Evolutionary conservation across 2,888 invertebrate genomes (phyloP).

Genomic region (Patella ulyssiponensis): DNA sequence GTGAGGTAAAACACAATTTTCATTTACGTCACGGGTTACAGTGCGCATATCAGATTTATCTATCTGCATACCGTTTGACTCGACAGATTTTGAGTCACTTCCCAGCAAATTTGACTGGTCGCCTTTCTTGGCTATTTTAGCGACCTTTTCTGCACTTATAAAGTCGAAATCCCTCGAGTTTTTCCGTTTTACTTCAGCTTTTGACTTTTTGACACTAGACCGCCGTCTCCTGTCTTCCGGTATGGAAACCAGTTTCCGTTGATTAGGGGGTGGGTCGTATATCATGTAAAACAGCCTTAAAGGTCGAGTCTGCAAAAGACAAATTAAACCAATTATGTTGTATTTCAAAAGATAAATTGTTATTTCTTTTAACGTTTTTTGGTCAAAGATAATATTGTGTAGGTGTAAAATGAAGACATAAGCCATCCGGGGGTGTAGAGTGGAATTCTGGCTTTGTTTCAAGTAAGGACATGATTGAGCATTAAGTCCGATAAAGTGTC

Average conservation of each 20-base stretch:
- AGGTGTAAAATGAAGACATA: too few species aligned
- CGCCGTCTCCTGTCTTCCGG: slow-evolving; percentile 27
- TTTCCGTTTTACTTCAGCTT: slow-evolving; percentile 23
- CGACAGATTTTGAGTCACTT: not conserved
- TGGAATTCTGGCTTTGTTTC: too few species aligned
- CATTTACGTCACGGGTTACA: slow-evolving; percentile 22
- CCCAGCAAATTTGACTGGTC: not conserved
- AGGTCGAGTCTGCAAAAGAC: slow-evolving; percentile 76
- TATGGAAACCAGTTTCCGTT: slow-evolving; percentile 16
- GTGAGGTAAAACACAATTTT: slow-evolving; percentile 23
- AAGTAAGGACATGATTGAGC: too few species aligned
- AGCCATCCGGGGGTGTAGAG: too few species aligned
- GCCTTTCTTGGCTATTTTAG: not conserved
- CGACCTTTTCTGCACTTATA: not conserved
- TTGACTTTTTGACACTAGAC: slow-evolving; percentile 21
- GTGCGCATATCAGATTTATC: not conserved
- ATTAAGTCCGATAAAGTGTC: too few species aligned
- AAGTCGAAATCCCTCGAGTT: not conserved
- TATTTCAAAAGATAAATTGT: not conserved
- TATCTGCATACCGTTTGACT: too few species aligned
- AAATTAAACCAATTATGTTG: slow-evolving; percentile 13
- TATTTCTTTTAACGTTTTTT: not conserved
- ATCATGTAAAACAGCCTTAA: slow-evolving; percentile 77
- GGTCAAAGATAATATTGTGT: too few species aligned
- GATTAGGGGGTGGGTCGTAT: slow-evolving; percentile 51